A percentile compares a stretch with the other conserved stretches of the same genome.
Conservation (phyloP, 2,113 vertebrate species). For the Phalacrocorax aristotelis region DNA sequence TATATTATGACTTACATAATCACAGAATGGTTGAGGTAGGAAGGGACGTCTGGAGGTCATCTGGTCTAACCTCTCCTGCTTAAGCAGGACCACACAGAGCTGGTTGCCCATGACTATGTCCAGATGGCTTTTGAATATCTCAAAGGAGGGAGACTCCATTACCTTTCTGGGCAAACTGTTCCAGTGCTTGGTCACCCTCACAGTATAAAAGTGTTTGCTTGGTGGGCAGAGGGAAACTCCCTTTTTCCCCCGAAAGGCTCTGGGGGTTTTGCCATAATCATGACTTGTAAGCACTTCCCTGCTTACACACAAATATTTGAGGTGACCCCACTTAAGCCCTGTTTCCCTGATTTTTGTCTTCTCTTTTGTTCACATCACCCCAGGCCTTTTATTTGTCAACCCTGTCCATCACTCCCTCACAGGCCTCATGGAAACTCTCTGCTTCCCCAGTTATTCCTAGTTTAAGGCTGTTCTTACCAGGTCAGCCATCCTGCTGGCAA, state of each 20-base stretch:
- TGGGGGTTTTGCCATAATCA: rapidly evolving
- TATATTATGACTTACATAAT: background rate
- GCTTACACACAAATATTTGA: background rate
- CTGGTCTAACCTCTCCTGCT: background rate
- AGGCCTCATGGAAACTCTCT: background rate
- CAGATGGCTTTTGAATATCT: background rate
- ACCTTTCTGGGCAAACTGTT: background rate
- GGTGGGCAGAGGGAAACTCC: background rate
- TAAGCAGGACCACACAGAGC: background rate
- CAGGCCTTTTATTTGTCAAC: background rate
- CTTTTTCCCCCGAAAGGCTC: background rate
- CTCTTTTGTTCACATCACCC: background rate
- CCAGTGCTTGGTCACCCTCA: background rate
- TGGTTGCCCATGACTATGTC: background rate
- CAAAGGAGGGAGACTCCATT: background rate
- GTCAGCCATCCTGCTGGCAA: background rate
- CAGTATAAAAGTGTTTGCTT: background rate
- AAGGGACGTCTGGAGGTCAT: background rate
- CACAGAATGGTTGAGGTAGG: background rate
- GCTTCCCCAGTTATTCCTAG: background rate
- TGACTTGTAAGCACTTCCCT: background rate
- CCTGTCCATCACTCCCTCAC: background rate
- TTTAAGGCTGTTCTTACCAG: background rate
- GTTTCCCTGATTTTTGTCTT: background rate
- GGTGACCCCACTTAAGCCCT: background rate